Conservation (phyloP, 2,113 vertebrate genomes). For the Glaucomys volans region DNA sequence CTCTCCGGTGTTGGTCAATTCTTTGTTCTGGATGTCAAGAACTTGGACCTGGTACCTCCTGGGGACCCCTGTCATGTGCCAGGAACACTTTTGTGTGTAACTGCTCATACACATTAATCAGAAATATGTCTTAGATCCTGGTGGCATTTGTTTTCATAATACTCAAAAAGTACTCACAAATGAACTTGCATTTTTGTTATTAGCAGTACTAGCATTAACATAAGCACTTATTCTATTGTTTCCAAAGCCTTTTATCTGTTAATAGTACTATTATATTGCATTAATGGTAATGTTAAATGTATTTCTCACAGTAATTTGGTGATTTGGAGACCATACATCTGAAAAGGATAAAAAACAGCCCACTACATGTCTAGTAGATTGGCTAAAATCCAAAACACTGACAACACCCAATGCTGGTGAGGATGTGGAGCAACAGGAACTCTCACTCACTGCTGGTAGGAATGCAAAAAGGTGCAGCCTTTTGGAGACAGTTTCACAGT, state of each 20-base stretch:
- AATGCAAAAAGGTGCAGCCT: background rate
- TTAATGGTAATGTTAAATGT: background rate
- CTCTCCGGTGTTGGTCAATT: too few relatives aligned
- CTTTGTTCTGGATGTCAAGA: too few relatives aligned
- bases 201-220: background rate
- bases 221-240: background rate
- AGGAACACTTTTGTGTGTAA: background rate
- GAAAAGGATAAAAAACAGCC: background rate
- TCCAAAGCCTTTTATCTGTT: background rate
- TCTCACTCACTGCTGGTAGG: accelerated
- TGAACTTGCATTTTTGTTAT: background rate
- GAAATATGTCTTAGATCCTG: background rate
- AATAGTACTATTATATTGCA: background rate
- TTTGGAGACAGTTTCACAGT: background rate
- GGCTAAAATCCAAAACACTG: background rate
- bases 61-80: too few relatives aligned
- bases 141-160: background rate
- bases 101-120: background rate
- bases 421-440: background rate
- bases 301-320: background rate
- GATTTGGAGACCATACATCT: background rate
- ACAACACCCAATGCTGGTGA: background rate
- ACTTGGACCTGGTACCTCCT: too few relatives aligned
- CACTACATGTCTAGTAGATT: background rate
- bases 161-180: background rate